phyloP scores from a whole-genome alignment of 2,888 invertebrate genomes.

The Tenodera sinensis region DNA sequence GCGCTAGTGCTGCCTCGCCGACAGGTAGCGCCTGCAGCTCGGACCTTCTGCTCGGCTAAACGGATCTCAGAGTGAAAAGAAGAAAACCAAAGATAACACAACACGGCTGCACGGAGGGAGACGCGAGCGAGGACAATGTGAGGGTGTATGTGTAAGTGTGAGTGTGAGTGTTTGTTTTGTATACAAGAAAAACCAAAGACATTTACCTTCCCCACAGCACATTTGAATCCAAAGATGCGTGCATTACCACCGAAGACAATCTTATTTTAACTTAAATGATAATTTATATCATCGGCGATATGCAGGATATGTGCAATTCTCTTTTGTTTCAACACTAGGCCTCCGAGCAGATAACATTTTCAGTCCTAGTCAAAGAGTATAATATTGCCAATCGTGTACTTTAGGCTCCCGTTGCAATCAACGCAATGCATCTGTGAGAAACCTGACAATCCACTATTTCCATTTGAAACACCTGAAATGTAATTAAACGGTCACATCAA shows the following conservation, averaged over 20 bases:
- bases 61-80: neutral
- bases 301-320: conserved; percentile 8
- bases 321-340: neutral
- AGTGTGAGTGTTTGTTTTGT: neutral
- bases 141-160: neutral
- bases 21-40: conserved; percentile 61
- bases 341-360: neutral
- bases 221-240: neutral
- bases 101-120: too few relatives aligned
- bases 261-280: conserved; percentile 3
- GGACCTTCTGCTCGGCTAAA: conserved; percentile 23
- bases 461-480: too few relatives aligned
- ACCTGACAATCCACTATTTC: too few relatives aligned
- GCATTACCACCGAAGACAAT: neutral
- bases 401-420: too few relatives aligned
- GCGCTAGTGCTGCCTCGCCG: conserved; percentile 67
- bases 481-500: too few relatives aligned
- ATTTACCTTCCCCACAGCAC: neutral
- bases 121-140: neutral
- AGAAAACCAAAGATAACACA: conserved; percentile 13
- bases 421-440: too few relatives aligned
- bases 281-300: conserved; percentile 3
- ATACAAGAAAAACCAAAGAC: conserved; percentile 13
- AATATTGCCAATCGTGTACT: too few relatives aligned
- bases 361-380: conserved; percentile 21